Conservation (phyloP, 2,797 vertebrate species). For the Betta splendens region DNA sequence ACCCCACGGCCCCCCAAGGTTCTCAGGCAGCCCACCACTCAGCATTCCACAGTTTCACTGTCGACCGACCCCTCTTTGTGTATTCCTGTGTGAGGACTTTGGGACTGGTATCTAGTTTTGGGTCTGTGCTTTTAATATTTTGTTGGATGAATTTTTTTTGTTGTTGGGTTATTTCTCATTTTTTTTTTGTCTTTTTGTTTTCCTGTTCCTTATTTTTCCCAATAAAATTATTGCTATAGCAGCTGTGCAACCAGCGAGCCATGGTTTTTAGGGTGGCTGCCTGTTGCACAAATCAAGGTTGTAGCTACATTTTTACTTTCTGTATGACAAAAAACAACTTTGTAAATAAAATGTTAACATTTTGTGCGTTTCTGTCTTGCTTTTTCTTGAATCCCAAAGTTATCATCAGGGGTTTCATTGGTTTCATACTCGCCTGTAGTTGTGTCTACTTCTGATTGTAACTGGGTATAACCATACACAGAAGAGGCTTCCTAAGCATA, state of each 20-base stretch:
- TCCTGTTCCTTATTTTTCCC: conserved; percentile 66
- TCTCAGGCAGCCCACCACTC: conserved; percentile 88
- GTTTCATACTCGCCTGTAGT: neutral
- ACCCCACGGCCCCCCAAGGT: conserved; percentile 63
- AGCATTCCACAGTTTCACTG: conserved; percentile 89
- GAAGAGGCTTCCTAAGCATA: neutral
- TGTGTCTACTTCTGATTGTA: neutral
- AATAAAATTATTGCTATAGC: conserved; percentile 91
- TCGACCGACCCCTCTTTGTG: conserved; percentile 83
- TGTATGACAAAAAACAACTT: conserved; percentile 92
- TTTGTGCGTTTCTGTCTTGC: conserved; percentile 83
- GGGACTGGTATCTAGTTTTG: conserved; percentile 87
- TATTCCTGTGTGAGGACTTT: conserved; percentile 86
- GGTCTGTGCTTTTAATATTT: conserved; percentile 90
- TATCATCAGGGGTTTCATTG: neutral
- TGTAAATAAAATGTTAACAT: conserved; percentile 99
- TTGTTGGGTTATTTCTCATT: conserved; percentile 70
- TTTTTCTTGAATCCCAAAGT: conserved; percentile 31
- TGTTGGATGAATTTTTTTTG: conserved; percentile 83
- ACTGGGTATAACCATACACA: neutral
- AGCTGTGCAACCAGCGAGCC: conserved; percentile 86
- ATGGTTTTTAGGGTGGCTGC: conserved; percentile 84
- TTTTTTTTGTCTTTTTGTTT: conserved; percentile 50
- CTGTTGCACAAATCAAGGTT: conserved; percentile 87
- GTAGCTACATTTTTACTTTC: conserved; percentile 97